phyloP scores from a whole-genome alignment of 2,888 invertebrate species.

The Platycheirus albimanus region DNA sequence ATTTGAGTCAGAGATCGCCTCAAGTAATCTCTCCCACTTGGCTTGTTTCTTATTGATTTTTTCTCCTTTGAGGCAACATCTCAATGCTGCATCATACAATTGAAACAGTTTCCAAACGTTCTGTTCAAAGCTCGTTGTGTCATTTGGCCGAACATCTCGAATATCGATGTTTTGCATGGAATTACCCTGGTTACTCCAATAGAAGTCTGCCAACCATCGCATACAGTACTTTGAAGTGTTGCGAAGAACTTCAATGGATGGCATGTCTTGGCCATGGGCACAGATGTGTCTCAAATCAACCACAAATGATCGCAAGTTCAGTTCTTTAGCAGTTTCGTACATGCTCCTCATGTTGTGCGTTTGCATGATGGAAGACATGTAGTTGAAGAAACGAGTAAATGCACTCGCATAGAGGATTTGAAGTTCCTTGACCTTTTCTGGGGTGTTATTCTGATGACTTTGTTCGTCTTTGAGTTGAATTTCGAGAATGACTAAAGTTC shows the following conservation, averaged over 20 bases:
- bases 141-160: slow-evolving; percentile 77
- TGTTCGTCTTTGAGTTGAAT: slow-evolving; percentile 79
- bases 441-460: background rate
- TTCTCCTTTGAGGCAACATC: slow-evolving; percentile 75
- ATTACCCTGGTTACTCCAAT: slow-evolving; percentile 79
- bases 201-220: slow-evolving; percentile 80
- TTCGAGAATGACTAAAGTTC: slow-evolving; percentile 79
- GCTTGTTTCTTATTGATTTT: slow-evolving; percentile 76
- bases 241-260: slow-evolving; percentile 78
- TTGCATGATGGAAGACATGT: slow-evolving; percentile 82
- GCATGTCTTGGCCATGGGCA: slow-evolving; percentile 81
- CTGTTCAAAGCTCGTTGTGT: slow-evolving; percentile 77
- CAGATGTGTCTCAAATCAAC: slow-evolving; percentile 82
- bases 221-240: slow-evolving; percentile 79
- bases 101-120: slow-evolving; percentile 76
- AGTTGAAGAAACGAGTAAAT: slow-evolving; percentile 81
- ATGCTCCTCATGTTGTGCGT: slow-evolving; percentile 79
- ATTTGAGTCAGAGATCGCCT: slow-evolving; percentile 55
- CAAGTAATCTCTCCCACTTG: slow-evolving; percentile 75
- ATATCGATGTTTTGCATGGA: slow-evolving; percentile 78
- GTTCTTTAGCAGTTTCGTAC: slow-evolving; percentile 80
- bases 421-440: slow-evolving; percentile 70
- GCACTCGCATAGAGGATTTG: slow-evolving; percentile 79
- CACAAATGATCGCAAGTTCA: slow-evolving; percentile 81
- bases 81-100: slow-evolving; percentile 79